Evolutionary conservation across 37 sponge, comb jelly and placozoan genomes (phyloP), one percentile per base, ranked within the genome.

Genomic region (Amphimedon queenslandica): DNA sequence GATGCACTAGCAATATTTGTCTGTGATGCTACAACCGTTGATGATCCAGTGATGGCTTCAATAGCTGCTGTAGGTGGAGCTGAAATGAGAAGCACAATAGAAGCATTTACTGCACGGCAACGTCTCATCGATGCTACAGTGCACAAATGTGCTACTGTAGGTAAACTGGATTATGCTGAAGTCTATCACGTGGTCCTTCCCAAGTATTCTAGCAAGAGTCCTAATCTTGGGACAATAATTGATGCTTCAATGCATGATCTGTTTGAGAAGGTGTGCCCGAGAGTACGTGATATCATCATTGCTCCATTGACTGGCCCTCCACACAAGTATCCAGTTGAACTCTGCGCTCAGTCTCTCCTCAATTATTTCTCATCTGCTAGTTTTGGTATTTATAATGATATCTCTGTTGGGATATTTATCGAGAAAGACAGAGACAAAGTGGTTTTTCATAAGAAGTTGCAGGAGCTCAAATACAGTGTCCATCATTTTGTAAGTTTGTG

Each of bases 171-270:
- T 51, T 72, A 65, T 55, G 27, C 24, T 16, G 24, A 66, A 56
- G 41, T 81, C 1, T 18, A 66, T 53, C 74, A 81, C 65, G 73
- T 64, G 32, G 36, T 73, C 4, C 29, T 81, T 3, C 68, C 56
- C 4, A 58, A 40, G 1, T 81, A 60, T 60, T 60, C 61, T n/a
- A 25, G 24, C 8, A 60, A 60, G 24, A 11, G 5, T 60, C 27
- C 23, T 11, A 47, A 47, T 47, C 13, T 47, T 18, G 13, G 13
- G 53, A 8, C 13, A 47, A 47, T 13, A 18, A 47, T 47, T 18
- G 53, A 47, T 18, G 13, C 53, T 18, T 8, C 53, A 47, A 47
- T 13, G 8, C 13, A 47, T 13, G 13, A 47, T 8, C 53, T 47
- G 53, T 60, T 60, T 11, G 61, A 60, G 28, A n/a, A 60, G 5